Evolutionary conservation across 1,140 invertebrate species (phyloP).

Genomic region (Drosophila arizonae): DNA sequence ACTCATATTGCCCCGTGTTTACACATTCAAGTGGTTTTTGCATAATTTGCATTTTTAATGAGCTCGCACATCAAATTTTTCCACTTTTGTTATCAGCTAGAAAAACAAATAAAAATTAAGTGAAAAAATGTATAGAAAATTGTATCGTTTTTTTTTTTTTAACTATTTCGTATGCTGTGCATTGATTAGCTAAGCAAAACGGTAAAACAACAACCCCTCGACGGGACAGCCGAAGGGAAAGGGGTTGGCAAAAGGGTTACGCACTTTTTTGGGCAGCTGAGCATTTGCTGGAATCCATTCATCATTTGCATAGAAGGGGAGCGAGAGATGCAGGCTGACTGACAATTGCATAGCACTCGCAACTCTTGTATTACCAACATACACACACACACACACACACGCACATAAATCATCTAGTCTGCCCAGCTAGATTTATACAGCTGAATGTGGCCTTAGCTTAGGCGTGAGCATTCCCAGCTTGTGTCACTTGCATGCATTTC

Average conservation of each 20-base stretch:
- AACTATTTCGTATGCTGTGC: background rate
- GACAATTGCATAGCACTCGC: constrained; percentile 8
- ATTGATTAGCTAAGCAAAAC: constrained; percentile 65
- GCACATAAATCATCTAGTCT: constrained; percentile 58
- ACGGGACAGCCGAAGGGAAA: constrained; percentile 23
- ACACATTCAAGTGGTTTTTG: constrained; percentile 76
- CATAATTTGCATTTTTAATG: constrained; percentile 76
- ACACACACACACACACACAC: constrained; percentile 7
- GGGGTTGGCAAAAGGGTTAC: constrained; percentile 18
- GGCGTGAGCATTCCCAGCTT: constrained; percentile 5
- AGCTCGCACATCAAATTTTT: constrained; percentile 45
- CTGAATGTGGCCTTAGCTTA: background rate
- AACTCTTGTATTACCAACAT: constrained; percentile 15
- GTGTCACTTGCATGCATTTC: constrained; percentile 10
- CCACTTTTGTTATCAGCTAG: constrained; percentile 63
- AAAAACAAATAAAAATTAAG: constrained; percentile 79
- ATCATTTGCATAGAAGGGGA: constrained; percentile 67
- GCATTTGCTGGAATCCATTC: constrained; percentile 53
- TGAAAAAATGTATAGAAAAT: constrained; percentile 69
- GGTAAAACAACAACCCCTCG: constrained; percentile 32
- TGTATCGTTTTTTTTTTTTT: constrained; percentile 32
- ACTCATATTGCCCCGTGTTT: constrained; percentile 49
- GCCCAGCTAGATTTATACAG: constrained; percentile 37
- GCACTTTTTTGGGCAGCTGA: constrained; percentile 56
- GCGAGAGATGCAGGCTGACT: constrained; percentile 11